Evolutionary conservation across 2,888 invertebrate genomes (phyloP).

Genomic region (Diachrysia chrysitis): DNA sequence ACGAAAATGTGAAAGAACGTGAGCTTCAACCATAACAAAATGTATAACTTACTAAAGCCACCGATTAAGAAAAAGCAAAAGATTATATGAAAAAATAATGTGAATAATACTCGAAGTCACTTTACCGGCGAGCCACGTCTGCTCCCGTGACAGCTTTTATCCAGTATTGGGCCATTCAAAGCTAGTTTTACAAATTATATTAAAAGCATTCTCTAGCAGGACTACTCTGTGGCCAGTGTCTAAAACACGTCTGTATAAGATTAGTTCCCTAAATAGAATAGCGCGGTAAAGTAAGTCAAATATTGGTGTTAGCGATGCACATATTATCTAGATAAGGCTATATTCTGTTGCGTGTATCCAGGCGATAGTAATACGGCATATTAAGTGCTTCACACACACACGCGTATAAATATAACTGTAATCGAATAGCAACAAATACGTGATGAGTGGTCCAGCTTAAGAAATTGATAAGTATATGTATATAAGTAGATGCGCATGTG

Average conservation of each 20-base stretch:
- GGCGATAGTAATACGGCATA: slow-evolving; percentile 70
- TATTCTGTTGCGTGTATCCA: slow-evolving; percentile 58
- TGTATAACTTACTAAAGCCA: slow-evolving; percentile 56
- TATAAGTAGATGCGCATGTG: slow-evolving; percentile 23
- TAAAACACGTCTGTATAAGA: slow-evolving; percentile 51
- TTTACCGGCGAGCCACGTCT: slow-evolving; percentile 24
- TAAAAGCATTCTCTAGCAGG: slow-evolving; percentile 70
- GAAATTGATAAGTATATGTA: slow-evolving; percentile 40
- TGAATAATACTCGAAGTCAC: slow-evolving; percentile 58
- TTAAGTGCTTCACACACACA: slow-evolving; percentile 27
- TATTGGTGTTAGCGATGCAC: slow-evolving; percentile 73
- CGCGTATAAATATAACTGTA: slow-evolving; percentile 19
- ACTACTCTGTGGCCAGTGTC: slow-evolving; percentile 68
- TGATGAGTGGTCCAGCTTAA: slow-evolving; percentile 33
- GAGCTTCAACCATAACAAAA: slow-evolving; percentile 40
- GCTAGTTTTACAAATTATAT: slow-evolving; percentile 47
- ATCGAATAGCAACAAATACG: slow-evolving; percentile 42
- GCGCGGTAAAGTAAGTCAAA: slow-evolving; percentile 68
- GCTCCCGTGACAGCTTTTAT: slow-evolving; percentile 37
- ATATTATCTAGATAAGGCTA: slow-evolving; percentile 72
- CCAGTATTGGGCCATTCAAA: slow-evolving; percentile 58
- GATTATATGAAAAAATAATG: slow-evolving; percentile 51
- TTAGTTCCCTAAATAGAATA: slow-evolving; percentile 62
- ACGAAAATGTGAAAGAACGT: slow-evolving; percentile 35
- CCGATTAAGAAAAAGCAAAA: slow-evolving; percentile 42